Percentiles rank a stretch among this genome's conserved stretches.
Evolutionary conservation across 2,797 vertebrate species (phyloP).

Genomic region (Pithecia hirsuta): DNA sequence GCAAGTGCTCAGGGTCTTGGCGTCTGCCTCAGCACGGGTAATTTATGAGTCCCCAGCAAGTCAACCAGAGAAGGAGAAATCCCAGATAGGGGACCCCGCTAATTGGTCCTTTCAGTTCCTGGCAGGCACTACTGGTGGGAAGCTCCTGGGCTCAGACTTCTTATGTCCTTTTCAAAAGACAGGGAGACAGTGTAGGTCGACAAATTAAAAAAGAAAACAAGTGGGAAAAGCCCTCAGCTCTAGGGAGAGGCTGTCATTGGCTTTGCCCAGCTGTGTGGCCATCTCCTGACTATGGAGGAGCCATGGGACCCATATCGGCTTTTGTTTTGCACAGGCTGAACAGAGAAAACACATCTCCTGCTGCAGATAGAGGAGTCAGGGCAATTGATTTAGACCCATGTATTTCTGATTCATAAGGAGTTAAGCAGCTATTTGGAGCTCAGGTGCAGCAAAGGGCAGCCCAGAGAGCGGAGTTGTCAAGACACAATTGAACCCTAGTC

Average conservation of each 20-base stretch:
- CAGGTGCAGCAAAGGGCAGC: background rate
- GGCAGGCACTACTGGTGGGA: conserved; percentile 42
- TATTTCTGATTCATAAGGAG: background rate
- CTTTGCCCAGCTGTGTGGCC: background rate
- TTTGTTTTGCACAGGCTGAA: background rate
- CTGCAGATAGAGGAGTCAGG: background rate
- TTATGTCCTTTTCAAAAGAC: conserved; percentile 49
- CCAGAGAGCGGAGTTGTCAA: background rate
- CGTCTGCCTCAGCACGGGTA: conserved; percentile 34
- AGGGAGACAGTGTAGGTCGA: conserved; percentile 17
- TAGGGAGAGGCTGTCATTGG: conserved; percentile 20
- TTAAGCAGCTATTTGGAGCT: background rate
- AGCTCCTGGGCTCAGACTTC: conserved; percentile 58
- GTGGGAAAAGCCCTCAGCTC: background rate
- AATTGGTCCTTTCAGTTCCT: conserved; percentile 72
- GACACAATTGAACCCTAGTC: background rate
- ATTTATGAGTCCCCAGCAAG: conserved; percentile 64
- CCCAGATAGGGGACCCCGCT: background rate
- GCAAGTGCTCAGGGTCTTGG: conserved; percentile 40
- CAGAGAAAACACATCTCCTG: background rate
- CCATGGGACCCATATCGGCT: rapidly evolving
- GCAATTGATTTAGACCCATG: background rate
- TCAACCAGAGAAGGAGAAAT: background rate
- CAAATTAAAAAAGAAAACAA: conserved; percentile 65
- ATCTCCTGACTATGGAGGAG: background rate